Conservation (phyloP, 2,797 vertebrate species). For the Onychomys leucogaster region DNA sequence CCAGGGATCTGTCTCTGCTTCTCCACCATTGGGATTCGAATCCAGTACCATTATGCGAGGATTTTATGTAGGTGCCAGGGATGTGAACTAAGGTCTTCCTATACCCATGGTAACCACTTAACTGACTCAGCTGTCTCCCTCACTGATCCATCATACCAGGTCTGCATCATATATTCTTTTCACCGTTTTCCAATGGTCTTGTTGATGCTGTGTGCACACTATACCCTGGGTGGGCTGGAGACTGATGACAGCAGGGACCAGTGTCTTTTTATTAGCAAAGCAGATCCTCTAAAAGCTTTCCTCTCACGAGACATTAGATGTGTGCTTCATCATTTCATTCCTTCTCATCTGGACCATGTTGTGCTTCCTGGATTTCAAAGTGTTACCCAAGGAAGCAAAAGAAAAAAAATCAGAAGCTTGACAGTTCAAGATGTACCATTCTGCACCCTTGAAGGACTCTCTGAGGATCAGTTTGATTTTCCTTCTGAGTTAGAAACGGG, state of each 20-base stretch:
- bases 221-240: neutral
- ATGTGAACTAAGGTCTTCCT: neutral
- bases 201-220: neutral
- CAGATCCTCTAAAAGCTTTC: neutral
- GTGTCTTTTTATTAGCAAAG: neutral
- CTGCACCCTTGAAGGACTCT: neutral
- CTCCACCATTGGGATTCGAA: neutral
- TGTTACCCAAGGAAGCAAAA: neutral
- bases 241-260: neutral
- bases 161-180: neutral
- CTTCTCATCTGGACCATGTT: neutral
- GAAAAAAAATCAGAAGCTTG: neutral
- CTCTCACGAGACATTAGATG: too few species aligned
- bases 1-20: neutral
- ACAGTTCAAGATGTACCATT: neutral
- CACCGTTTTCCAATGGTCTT: neutral
- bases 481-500: neutral
- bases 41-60: neutral
- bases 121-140: neutral
- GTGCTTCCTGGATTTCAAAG: neutral
- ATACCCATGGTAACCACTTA: neutral
- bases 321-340: neutral
- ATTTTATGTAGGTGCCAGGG: neutral
- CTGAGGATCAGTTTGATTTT: neutral
- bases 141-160: neutral